Conservation (phyloP, 2,888 invertebrate genomes). For the Hypselothyrea guttata region DNA sequence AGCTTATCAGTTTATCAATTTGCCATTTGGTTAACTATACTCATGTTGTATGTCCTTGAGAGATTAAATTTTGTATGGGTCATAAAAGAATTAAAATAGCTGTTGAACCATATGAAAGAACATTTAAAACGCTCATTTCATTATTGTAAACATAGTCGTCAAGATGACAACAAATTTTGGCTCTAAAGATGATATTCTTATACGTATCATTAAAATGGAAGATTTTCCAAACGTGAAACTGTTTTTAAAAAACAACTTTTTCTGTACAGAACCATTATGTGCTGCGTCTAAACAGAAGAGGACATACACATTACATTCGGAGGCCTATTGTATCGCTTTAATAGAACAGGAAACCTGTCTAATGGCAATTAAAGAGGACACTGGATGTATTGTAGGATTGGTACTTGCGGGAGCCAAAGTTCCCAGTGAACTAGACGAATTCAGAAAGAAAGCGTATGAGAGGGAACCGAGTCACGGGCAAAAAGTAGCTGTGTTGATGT, state of each 20-base stretch:
- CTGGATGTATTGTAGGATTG: slow-evolving; percentile 41
- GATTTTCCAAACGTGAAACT: slow-evolving; percentile 38
- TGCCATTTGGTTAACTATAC: no score
- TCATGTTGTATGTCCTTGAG: no score
- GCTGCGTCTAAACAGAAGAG: slow-evolving; percentile 32
- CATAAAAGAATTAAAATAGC: no score
- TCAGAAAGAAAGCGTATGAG: slow-evolving; percentile 23
- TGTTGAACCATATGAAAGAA: no score
- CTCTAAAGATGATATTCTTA: slow-evolving; percentile 34
- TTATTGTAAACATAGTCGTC: no score
- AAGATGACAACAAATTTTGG: slow-evolving; percentile 35
- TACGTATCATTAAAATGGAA: slow-evolving; percentile 34
- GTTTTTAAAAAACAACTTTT: slow-evolving; percentile 22
- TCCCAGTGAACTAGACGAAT: slow-evolving; percentile 32
- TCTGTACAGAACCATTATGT: slow-evolving; percentile 17
- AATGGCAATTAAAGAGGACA: slow-evolving; percentile 35
- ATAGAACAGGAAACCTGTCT: slow-evolving; percentile 45
- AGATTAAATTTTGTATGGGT: no score
- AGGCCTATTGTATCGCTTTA: no score
- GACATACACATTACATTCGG: no score
- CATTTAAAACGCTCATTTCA: no score
- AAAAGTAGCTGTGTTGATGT: slow-evolving; percentile 43
- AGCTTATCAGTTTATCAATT: no score
- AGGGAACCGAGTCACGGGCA: slow-evolving; percentile 37
- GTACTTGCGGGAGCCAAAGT: slow-evolving; percentile 36